Evolutionary conservation across 2,797 vertebrate genomes (phyloP).

Genomic region (Balearica regulorum): DNA sequence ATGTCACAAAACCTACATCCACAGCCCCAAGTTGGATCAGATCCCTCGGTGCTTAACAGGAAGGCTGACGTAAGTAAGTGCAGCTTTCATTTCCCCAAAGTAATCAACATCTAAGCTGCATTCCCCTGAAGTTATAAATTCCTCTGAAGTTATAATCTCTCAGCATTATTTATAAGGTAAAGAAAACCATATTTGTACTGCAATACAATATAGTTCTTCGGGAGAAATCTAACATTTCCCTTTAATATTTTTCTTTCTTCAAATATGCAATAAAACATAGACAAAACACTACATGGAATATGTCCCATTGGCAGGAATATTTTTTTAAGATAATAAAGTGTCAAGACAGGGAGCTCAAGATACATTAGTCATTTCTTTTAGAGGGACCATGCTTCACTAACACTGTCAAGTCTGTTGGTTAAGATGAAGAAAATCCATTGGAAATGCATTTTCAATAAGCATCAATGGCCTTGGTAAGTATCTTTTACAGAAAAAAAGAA

Average conservation of each 20-base stretch:
- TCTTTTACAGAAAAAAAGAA: not conserved
- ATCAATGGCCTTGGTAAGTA: not conserved
- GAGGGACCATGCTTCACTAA: not conserved
- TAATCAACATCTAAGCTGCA: not conserved
- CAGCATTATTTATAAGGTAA: not conserved
- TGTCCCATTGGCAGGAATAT: not conserved
- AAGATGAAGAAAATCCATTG: conserved; percentile 16
- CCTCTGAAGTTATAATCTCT: not conserved
- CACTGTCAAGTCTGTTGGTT: not conserved
- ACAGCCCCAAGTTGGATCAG: not conserved
- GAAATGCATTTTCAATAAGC: conserved; percentile 39
- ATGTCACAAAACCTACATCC: not conserved
- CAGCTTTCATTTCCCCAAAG: not conserved
- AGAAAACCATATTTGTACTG: not conserved
- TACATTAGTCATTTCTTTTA: not conserved
- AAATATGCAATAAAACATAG: not conserved
- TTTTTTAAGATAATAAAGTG: not conserved
- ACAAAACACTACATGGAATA: not conserved
- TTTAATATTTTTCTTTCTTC: not conserved
- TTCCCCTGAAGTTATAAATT: not conserved
- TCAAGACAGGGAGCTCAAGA: not conserved
- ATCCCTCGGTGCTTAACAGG: not conserved
- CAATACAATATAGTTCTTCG: not conserved
- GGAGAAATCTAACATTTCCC: not conserved
- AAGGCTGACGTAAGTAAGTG: not conserved